These are phyloP conservation scores for Pachypanchax playfairii DNA, from an alignment of 2,113 vertebrate species.

Conservation along the genomic window DNA sequence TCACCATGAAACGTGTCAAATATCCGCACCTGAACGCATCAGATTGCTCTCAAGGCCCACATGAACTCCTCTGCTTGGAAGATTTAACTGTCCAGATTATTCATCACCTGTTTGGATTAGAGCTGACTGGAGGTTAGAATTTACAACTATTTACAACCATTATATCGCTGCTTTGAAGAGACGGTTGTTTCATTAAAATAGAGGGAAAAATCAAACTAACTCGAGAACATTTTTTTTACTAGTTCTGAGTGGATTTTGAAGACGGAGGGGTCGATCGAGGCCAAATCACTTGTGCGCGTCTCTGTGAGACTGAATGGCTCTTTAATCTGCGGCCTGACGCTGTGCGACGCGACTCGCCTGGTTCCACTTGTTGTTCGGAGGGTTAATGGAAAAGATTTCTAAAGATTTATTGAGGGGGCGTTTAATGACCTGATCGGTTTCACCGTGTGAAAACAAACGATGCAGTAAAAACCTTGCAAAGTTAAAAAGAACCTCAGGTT, in stretches of 20 bases:
- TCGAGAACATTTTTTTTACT: no score
- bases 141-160: no score
- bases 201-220: background rate
- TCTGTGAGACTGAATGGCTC: no score
- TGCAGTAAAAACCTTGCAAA: conserved; percentile 66
- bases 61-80: conserved; percentile 14
- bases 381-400: conserved; percentile 77
- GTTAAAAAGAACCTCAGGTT: conserved; percentile 48
- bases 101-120: conserved; percentile 34
- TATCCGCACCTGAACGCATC: conserved; percentile 11
- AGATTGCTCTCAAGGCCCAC: conserved; percentile 13
- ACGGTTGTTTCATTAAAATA: conserved; percentile 44
- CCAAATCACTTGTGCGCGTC: background rate
- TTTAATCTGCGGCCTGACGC: conserved; percentile 71
- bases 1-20: conserved; percentile 11
- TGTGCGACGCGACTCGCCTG: conserved; percentile 65
- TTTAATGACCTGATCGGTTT: conserved; percentile 80
- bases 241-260: no score
- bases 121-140: conserved; percentile 40
- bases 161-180: conserved; percentile 21
- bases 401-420: conserved; percentile 80
- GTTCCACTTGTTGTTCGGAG: conserved; percentile 72
- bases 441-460: conserved; percentile 76
- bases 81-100: conserved; percentile 3
- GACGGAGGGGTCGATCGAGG: no score